A percentile compares a stretch with the other conserved stretches of the same genome.
Conservation (phyloP, 2,113 vertebrate genomes). For the Blennius ocellaris region DNA sequence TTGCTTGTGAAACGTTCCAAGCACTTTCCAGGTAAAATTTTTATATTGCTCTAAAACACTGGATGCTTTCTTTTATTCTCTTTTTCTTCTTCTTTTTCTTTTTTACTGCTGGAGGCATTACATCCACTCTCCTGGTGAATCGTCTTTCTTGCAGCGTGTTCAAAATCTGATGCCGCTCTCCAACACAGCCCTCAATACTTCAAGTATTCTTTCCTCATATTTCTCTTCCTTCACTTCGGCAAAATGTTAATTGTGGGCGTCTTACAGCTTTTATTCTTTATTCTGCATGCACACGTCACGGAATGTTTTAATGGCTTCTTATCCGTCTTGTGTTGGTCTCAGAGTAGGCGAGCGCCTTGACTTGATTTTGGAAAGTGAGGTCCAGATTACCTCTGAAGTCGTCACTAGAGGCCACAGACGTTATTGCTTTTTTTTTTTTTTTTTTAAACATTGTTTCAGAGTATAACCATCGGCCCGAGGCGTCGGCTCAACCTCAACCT, state of each 20-base stretch:
- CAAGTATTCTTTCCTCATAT: background rate
- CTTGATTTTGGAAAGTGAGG: slow-evolving; percentile 17
- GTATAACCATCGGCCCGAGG: slow-evolving; percentile 40
- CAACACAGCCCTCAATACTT: too few species aligned
- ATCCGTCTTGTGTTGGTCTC: background rate
- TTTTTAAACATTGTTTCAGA: slow-evolving; percentile 19
- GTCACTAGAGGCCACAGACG: slow-evolving; percentile 1
- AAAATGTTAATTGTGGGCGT: too few species aligned
- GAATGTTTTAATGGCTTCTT: background rate
- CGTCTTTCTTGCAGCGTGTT: too few species aligned
- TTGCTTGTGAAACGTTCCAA: too few species aligned
- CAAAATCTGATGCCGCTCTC: too few species aligned
- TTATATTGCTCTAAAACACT: too few species aligned
- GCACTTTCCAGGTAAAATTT: too few species aligned
- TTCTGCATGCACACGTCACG: background rate
- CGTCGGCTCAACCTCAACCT: slow-evolving; percentile 43
- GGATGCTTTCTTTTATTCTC: too few species aligned
- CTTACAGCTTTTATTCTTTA: background rate
- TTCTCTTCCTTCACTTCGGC: background rate
- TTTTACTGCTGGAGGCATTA: too few species aligned
- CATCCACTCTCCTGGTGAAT: too few species aligned
- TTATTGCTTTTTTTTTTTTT: slow-evolving; percentile 35
- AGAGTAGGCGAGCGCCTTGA: background rate
- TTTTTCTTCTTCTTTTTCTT: too few species aligned
- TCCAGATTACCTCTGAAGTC: slow-evolving; percentile 13